Evolutionary conservation across 2,113 vertebrate species (phyloP).

Genomic region (Parotia lawesii): DNA sequence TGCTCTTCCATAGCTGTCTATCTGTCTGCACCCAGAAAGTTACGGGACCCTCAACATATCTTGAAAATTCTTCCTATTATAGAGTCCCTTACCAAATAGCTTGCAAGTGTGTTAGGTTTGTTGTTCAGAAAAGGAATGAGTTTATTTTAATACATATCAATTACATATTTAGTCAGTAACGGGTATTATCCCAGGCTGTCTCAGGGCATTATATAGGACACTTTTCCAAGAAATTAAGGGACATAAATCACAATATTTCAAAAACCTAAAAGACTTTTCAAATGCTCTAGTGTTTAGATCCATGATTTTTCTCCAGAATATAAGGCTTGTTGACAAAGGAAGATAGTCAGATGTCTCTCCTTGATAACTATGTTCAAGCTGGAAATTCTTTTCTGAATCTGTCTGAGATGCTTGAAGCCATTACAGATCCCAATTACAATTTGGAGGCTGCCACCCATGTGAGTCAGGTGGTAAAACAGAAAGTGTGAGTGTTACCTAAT

Average conservation of each 20-base stretch:
- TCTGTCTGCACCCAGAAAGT: not conserved
- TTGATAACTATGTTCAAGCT: not conserved
- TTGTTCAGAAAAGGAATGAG: not conserved
- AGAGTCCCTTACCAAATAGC: not conserved
- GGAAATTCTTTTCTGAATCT: not conserved
- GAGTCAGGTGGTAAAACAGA: not conserved
- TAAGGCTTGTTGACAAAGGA: not conserved
- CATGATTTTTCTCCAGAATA: not conserved
- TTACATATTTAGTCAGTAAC: not conserved
- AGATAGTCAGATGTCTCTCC: not conserved
- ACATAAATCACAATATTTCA: not conserved
- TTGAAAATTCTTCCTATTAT: not conserved
- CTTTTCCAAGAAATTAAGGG: not conserved
- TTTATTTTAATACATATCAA: not conserved
- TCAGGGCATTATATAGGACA: not conserved
- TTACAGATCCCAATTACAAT: not conserved
- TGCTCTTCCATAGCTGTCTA: not conserved
- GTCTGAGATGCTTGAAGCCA: not conserved
- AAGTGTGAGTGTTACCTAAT: not conserved
- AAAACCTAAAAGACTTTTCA: not conserved
- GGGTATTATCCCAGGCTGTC: not conserved
- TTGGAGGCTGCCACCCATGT: not conserved
- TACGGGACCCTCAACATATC: not conserved
- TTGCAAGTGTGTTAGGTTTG: not conserved
- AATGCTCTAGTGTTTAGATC: not conserved